A percentile compares a stretch with the other conserved stretches of the same genome.
phyloP scores from a whole-genome alignment of 2,797 vertebrate genomes.

The Eulemur albifrons region DNA sequence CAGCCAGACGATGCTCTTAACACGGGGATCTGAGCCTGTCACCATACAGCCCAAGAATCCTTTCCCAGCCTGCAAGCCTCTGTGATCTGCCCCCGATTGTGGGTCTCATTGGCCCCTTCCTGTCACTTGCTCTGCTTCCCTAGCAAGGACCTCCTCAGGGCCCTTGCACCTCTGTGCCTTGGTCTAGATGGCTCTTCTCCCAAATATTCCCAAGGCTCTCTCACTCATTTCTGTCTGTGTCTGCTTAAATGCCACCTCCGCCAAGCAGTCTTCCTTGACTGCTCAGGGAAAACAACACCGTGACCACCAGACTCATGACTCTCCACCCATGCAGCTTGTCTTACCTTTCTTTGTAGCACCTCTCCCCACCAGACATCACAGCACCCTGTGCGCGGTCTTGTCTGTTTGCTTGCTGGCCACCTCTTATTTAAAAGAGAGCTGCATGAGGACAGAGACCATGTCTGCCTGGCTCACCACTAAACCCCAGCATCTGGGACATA shows the following conservation, averaged over 20 bases:
- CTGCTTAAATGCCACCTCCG: neutral
- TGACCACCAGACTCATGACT: neutral
- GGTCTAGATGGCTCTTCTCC: neutral
- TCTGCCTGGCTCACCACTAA: neutral
- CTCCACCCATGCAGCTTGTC: neutral
- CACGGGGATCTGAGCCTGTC: neutral
- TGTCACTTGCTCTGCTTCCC: neutral
- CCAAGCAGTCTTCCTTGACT: neutral
- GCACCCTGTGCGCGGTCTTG: rapidly evolving
- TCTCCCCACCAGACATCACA: neutral
- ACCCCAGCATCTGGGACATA: rapidly evolving
- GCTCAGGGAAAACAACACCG: neutral
- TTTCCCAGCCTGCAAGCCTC: neutral
- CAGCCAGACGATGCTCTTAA: too few relatives aligned
- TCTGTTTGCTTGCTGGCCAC: too few relatives aligned
- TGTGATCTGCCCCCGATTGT: neutral
- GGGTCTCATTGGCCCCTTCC: rapidly evolving
- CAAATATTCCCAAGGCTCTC: neutral
- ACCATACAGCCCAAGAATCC: neutral
- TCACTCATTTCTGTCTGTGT: neutral
- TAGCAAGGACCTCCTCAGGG: neutral
- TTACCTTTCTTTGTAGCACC: neutral
- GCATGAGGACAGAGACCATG: neutral
- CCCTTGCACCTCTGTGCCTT: neutral
- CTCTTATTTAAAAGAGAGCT: neutral